These are phyloP conservation scores for Styela clava DNA, from an alignment of 23 tunicate species.

Conservation along the genomic window DNA sequence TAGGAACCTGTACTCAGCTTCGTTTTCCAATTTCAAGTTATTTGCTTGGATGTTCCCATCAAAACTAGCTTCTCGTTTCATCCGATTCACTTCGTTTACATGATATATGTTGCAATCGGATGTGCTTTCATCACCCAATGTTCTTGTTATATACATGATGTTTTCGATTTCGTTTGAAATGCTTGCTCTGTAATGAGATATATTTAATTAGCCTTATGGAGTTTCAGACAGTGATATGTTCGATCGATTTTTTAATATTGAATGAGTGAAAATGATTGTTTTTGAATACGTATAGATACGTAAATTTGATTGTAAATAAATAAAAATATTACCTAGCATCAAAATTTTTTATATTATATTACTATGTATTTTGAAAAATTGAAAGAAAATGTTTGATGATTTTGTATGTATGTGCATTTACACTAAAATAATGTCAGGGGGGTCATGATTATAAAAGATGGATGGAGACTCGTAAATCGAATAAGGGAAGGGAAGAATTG, in stretches of 20 bases:
- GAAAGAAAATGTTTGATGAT: no score
- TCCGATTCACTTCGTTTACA: neutral
- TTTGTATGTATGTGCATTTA: neutral
- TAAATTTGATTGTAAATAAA: neutral
- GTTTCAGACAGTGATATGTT: neutral
- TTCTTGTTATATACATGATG: neutral
- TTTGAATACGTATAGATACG: neutral
- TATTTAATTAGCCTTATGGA: neutral
- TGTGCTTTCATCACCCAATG: neutral
- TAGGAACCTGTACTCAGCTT: neutral
- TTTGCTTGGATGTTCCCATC: neutral
- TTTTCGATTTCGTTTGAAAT: neutral
- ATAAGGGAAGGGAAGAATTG: neutral
- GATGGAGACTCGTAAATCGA: neutral
- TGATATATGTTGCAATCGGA: neutral
- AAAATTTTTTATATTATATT: no score
- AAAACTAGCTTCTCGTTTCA: neutral
- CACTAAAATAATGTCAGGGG: no score
- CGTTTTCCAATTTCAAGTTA: neutral
- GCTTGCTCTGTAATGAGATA: no score
- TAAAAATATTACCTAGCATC: neutral
- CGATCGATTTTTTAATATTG: neutral
- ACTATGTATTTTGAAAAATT: neutral
- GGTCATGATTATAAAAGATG: no score
- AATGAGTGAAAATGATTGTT: neutral